Conservation (phyloP, 2,113 vertebrate genomes). For the Poicephalus gulielmi region DNA sequence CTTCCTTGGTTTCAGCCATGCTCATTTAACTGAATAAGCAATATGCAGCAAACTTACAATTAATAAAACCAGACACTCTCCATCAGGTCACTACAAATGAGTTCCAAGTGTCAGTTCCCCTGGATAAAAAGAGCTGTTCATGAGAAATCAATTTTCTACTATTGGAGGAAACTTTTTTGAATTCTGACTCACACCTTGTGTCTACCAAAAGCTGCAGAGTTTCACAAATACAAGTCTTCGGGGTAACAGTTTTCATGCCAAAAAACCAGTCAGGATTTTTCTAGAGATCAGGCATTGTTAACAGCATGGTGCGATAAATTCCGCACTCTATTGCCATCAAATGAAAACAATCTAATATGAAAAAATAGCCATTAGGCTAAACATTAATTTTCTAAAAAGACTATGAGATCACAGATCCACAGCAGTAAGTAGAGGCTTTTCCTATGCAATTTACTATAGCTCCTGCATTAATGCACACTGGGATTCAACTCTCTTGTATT, state of each 20-base stretch:
- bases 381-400: neutral
- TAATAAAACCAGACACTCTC: neutral
- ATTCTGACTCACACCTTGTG: neutral
- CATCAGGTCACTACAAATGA: neutral
- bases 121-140: neutral
- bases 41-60: neutral
- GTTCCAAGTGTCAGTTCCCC: neutral
- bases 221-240: neutral
- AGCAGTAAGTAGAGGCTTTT: neutral
- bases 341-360: neutral
- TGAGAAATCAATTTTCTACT: neutral
- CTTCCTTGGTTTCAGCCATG: neutral
- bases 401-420: neutral
- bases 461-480: neutral
- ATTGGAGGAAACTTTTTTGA: neutral
- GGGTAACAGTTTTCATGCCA: neutral
- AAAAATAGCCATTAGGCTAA: neutral
- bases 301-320: neutral
- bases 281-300: neutral
- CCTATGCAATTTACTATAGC: neutral
- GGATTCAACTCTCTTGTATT: neutral
- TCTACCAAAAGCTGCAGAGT: neutral
- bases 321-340: neutral
- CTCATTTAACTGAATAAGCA: neutral
- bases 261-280: neutral